Percentiles rank a stretch among this genome's conserved stretches.
Evolutionary conservation across 2,888 invertebrate species (phyloP).

Genomic region (Drosophila suboccidentalis): DNA sequence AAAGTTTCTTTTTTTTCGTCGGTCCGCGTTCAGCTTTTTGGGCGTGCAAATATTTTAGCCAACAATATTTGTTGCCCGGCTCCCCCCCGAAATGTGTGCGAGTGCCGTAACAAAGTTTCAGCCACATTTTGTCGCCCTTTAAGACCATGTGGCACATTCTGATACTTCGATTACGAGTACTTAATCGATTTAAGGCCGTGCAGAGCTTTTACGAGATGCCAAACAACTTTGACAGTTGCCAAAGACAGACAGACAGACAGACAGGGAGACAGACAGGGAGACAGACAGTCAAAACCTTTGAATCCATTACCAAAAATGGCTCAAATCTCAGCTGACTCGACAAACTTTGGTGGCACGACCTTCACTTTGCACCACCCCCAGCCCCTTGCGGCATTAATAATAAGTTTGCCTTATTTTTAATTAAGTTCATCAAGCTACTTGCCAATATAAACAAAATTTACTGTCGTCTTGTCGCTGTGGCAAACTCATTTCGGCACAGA

Average conservation of each 20-base stretch:
- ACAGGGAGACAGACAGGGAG: slow-evolving; percentile 5
- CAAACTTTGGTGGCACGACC: slow-evolving; percentile 59
- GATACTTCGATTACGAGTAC: slow-evolving; percentile 59
- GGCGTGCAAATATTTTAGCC: slow-evolving; percentile 60
- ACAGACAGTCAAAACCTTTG: slow-evolving; percentile 19
- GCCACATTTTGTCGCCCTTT: slow-evolving; percentile 57
- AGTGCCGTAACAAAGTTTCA: slow-evolving; percentile 16
- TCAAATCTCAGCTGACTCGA: slow-evolving; percentile 42
- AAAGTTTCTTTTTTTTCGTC: slow-evolving; percentile 42
- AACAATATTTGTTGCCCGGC: slow-evolving; percentile 60
- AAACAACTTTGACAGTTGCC: slow-evolving; percentile 56
- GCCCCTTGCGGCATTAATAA: slow-evolving; percentile 72
- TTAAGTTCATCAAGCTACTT: slow-evolving; percentile 79
- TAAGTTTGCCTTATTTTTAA: slow-evolving; percentile 76
- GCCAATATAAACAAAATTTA: slow-evolving; percentile 74
- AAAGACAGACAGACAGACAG: slow-evolving; percentile 21
- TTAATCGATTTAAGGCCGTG: slow-evolving; percentile 60
- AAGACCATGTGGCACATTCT: slow-evolving; percentile 38
- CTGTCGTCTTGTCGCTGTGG: slow-evolving; percentile 37
- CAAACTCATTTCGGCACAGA: slow-evolving; percentile 17
- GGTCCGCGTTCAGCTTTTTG: no score
- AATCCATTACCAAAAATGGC: slow-evolving; percentile 27
- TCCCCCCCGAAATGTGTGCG: slow-evolving; percentile 8
- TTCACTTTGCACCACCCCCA: slow-evolving; percentile 14
- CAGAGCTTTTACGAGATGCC: slow-evolving; percentile 30